Percentiles rank a stretch among this genome's conserved stretches.
phyloP scores from a whole-genome alignment of 2,888 invertebrate species.

The Lissocephala sabroskyi region DNA sequence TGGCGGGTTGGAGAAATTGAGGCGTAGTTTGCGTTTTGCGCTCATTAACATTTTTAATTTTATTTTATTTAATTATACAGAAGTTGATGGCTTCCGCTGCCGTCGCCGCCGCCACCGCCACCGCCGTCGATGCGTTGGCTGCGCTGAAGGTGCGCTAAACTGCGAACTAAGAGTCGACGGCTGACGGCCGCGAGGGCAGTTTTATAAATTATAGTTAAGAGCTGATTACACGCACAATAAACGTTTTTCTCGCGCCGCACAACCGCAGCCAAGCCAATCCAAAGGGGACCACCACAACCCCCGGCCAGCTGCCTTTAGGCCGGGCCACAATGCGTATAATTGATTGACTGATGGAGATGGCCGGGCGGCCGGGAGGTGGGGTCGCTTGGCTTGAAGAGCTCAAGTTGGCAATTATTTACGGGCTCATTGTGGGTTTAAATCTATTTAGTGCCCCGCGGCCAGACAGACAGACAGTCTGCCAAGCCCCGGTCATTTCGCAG shows the following conservation, averaged over 20 bases:
- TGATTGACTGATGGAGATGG: constrained; percentile 41
- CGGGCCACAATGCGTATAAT: constrained; percentile 33
- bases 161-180: constrained; percentile 39
- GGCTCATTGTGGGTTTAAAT: constrained; percentile 37
- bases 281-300: too few relatives aligned
- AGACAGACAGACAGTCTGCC: background rate
- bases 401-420: constrained; percentile 29
- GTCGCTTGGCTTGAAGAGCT: background rate
- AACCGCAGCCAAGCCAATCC: too few relatives aligned
- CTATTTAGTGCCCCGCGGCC: constrained; percentile 25
- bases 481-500: background rate
- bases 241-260: constrained; percentile 44
- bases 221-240: constrained; percentile 65
- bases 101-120: too few relatives aligned
- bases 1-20: too few relatives aligned
- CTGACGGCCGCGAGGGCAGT: constrained; percentile 22
- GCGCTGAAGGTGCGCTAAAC: constrained; percentile 44
- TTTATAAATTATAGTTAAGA: constrained; percentile 60
- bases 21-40: constrained; percentile 13
- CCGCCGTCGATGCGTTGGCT: constrained; percentile 58
- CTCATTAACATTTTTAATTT: constrained; percentile 65
- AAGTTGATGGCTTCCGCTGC: constrained; percentile 62
- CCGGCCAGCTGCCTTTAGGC: constrained; percentile 4
- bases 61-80: constrained; percentile 64
- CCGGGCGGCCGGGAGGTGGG: background rate